These are phyloP conservation scores for Platysternon megacephalum DNA, from an alignment of 2,113 vertebrate species.

Conservation along the genomic window DNA sequence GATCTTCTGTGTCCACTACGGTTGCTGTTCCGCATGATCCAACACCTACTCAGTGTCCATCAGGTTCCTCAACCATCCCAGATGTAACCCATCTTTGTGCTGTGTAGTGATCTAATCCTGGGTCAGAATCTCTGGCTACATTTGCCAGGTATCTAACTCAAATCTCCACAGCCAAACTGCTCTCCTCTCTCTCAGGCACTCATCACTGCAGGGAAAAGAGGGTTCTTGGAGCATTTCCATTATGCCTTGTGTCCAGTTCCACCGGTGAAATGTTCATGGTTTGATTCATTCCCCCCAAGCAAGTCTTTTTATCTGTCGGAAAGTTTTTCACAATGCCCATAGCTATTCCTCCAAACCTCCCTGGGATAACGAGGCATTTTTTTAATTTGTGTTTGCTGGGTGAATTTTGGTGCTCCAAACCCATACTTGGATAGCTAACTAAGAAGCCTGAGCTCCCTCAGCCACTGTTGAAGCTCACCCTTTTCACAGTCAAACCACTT, in stretches of 20 bases:
- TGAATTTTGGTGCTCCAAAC: too few species aligned
- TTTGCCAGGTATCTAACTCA: background rate
- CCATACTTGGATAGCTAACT: background rate
- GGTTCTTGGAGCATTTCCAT: background rate
- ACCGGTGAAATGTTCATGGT: background rate
- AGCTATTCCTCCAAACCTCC: too few species aligned
- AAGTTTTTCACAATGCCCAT: background rate
- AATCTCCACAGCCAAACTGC: background rate
- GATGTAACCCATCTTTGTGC: background rate
- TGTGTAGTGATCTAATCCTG: background rate
- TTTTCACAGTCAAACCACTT: background rate
- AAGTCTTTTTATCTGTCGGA: background rate
- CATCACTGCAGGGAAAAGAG: background rate
- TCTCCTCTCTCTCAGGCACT: background rate
- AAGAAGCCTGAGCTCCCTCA: background rate
- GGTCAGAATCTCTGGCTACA: background rate
- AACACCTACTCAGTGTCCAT: conserved; percentile 55
- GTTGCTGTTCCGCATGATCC: conserved; percentile 51
- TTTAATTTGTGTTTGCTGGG: too few species aligned
- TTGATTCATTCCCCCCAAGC: background rate
- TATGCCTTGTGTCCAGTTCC: background rate
- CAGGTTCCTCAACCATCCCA: background rate
- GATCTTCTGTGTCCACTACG: background rate
- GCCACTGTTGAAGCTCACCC: background rate
- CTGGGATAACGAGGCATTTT: too few species aligned